Evolutionary conservation across 1,140 invertebrate species (phyloP).

Genomic region (Cheumatopsyche charites): DNA sequence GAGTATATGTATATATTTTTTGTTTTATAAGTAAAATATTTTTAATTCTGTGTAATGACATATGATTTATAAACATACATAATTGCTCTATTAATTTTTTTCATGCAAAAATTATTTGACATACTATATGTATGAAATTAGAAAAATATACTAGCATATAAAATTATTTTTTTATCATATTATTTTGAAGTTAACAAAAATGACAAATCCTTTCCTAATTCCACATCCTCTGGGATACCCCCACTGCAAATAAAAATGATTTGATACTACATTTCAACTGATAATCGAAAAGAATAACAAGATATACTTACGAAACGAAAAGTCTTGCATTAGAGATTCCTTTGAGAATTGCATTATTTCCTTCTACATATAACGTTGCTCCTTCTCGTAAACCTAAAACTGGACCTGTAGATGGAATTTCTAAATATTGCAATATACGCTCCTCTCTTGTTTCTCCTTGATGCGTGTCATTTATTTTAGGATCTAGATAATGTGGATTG

Average conservation of each 20-base stretch:
- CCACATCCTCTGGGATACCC: conserved; percentile 60
- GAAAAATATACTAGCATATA: too few relatives aligned
- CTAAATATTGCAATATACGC: conserved; percentile 71
- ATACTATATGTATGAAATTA: too few relatives aligned
- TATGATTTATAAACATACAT: too few relatives aligned
- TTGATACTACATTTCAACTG: too few relatives aligned
- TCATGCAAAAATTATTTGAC: too few relatives aligned
- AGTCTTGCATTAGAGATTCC: conserved; percentile 69
- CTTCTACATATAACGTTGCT: conserved; percentile 67
- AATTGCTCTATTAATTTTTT: too few relatives aligned
- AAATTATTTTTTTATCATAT: too few relatives aligned
- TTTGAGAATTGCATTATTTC: conserved; percentile 64
- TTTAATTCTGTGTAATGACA: too few relatives aligned
- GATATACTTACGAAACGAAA: conserved; percentile 66
- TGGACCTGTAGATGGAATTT: conserved; percentile 61
- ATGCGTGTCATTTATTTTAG: conserved; percentile 66
- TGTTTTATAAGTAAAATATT: too few relatives aligned
- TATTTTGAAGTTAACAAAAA: conserved; percentile 57
- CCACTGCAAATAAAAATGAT: conserved; percentile 58
- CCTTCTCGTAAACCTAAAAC: conserved; percentile 78
- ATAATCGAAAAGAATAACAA: conserved; percentile 30
- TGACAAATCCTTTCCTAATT: conserved; percentile 65
- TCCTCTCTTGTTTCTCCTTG: conserved; percentile 78
- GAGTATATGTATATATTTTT: too few relatives aligned
- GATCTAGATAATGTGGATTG: conserved; percentile 82